phyloP scores from a whole-genome alignment of 2,888 invertebrate genomes.

The Syritta pipiens region DNA sequence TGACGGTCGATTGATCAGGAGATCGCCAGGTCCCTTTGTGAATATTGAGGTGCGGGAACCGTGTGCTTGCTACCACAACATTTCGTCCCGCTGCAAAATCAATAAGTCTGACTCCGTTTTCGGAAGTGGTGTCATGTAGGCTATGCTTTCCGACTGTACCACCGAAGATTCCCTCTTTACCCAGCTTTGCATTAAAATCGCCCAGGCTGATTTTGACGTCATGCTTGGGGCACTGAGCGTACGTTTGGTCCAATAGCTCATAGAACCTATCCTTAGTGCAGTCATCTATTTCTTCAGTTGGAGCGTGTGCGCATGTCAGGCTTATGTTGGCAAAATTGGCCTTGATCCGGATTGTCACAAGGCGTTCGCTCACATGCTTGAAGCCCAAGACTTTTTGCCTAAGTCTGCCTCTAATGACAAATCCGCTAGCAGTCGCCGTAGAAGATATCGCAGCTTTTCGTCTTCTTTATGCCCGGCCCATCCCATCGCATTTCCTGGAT shows the following conservation, averaged over 20 bases:
- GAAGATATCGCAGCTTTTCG: neutral
- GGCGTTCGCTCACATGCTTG: no score
- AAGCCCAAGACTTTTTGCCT: neutral
- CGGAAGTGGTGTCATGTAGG: neutral
- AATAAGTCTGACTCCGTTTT: neutral
- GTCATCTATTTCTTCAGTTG: neutral
- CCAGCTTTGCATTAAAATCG: neutral
- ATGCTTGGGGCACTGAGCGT: neutral
- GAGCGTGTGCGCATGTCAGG: neutral
- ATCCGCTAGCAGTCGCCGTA: neutral
- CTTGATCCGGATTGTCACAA: no score
- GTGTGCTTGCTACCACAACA: no score
- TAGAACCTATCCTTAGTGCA: neutral
- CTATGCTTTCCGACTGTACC: constrained; percentile 11
- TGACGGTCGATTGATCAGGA: no score
- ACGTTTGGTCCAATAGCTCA: neutral
- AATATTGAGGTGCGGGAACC: no score
- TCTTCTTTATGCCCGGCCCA: neutral
- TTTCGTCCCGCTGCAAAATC: neutral
- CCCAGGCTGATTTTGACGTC: neutral
- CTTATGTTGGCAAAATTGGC: no score
- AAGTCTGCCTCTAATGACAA: neutral
- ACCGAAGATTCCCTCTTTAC: constrained; percentile 33
- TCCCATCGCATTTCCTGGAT: neutral
- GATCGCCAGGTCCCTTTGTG: no score